Evolutionary conservation across 2,797 vertebrate genomes (phyloP).

Genomic region (Phalanger gymnotis): DNA sequence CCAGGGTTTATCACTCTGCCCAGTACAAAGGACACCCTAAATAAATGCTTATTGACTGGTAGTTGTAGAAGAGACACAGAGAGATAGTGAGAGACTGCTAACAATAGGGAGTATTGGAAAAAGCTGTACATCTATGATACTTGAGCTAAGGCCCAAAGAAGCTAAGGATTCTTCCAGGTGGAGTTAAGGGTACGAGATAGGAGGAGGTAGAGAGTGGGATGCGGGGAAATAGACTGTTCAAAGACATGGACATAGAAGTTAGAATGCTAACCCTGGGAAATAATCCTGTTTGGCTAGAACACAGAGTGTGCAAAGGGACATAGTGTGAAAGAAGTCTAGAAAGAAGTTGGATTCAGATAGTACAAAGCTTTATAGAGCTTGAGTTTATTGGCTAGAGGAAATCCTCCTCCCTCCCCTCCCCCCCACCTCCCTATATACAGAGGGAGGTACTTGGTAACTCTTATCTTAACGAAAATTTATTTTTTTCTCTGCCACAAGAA

Average conservation of each 20-base stretch:
- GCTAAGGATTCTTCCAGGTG: background rate
- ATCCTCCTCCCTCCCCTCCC: too few species aligned
- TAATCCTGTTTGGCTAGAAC: background rate
- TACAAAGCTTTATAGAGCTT: background rate
- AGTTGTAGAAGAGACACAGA: background rate
- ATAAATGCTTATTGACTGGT: background rate
- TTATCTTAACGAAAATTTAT: background rate
- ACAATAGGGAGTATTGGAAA: background rate
- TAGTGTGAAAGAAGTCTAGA: background rate
- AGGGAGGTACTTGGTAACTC: background rate
- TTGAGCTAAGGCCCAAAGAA: background rate
- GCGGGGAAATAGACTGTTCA: background rate
- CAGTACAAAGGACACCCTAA: background rate
- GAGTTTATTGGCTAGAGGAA: background rate
- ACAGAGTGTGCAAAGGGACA: background rate
- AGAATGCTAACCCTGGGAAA: background rate
- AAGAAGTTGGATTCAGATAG: background rate
- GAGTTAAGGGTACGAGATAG: background rate
- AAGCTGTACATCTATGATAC: background rate
- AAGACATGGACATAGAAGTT: background rate
- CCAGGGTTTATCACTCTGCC: background rate
- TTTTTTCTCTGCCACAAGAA: background rate
- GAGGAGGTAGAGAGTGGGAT: too few species aligned
- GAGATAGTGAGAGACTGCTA: background rate
- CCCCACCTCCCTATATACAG: background rate